Conservation (phyloP, 64 coral and sea anemone species). For the Montipora foliosa region DNA sequence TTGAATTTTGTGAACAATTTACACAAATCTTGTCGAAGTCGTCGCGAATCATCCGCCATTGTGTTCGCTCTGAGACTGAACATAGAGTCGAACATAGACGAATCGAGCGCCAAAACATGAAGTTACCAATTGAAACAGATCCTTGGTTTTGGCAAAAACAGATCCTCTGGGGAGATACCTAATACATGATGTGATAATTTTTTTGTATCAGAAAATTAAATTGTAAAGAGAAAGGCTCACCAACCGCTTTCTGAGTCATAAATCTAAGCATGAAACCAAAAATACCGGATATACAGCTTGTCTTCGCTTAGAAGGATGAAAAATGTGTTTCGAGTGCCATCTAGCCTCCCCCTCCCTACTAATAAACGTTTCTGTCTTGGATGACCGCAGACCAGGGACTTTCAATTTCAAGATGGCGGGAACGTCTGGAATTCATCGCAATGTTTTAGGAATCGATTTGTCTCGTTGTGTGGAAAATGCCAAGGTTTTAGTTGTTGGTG, state of each 20-base stretch:
- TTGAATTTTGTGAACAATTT: slow-evolving; percentile 91
- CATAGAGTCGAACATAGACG: neutral
- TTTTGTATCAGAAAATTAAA: no score
- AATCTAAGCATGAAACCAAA: no score
- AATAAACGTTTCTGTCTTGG: neutral
- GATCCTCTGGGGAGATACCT: neutral
- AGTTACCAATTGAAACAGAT: slow-evolving; percentile 52
- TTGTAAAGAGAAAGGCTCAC: no score
- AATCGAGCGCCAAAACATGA: slow-evolving; percentile 69
- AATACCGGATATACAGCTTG: no score
- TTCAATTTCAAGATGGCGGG: slow-evolving; percentile 62
- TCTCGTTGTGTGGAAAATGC: slow-evolving; percentile 72
- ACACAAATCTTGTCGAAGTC: neutral
- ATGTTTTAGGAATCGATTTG: slow-evolving; percentile 82
- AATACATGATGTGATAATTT: no score
- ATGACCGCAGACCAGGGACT: slow-evolving; percentile 41
- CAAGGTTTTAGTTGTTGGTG: slow-evolving; percentile 93
- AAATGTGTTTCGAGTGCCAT: no score
- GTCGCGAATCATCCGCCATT: slow-evolving; percentile 24
- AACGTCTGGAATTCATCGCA: slow-evolving; percentile 44
- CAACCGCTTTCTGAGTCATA: no score
- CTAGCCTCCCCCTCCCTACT: neutral
- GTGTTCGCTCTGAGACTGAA: neutral
- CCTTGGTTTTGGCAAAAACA: neutral
- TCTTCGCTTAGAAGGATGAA: no score